Evolutionary conservation across 2,888 invertebrate species (phyloP).

Genomic region (Trypoxylon attenuatum): DNA sequence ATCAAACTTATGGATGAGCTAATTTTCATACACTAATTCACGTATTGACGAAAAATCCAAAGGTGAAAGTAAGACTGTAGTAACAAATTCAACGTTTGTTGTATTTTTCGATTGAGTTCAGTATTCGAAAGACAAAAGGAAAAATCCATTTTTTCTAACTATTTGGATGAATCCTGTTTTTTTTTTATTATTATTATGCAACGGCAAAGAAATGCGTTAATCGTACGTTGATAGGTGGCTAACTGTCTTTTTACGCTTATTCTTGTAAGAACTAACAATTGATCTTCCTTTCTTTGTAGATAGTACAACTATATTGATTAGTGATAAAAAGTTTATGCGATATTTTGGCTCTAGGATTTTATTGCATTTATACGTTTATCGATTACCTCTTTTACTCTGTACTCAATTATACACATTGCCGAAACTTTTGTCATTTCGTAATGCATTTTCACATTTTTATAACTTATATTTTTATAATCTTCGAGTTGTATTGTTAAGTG

Average conservation of each 20-base stretch:
- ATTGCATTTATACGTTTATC: conserved; percentile 15
- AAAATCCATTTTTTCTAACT: too few species aligned
- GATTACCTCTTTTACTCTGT: conserved; percentile 26
- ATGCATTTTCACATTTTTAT: conserved; percentile 6
- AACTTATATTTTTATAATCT: conserved; percentile 32
- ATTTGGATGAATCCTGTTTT: conserved; percentile 1
- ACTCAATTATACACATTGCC: conserved; percentile 1
- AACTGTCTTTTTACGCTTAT: conserved; percentile 14
- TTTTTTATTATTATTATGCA: too few species aligned
- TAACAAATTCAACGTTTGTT: too few species aligned
- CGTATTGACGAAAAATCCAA: too few species aligned
- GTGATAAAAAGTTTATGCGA: not conserved
- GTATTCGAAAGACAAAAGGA: too few species aligned
- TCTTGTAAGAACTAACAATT: not conserved
- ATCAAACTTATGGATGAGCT: too few species aligned
- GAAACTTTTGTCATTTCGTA: not conserved
- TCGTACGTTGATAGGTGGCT: not conserved
- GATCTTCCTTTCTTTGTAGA: conserved; percentile 1
- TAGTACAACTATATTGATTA: conserved; percentile 4
- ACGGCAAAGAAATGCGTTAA: not conserved
- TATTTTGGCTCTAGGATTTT: conserved; percentile 15
- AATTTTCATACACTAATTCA: too few species aligned
- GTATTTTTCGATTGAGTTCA: too few species aligned
- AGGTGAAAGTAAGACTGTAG: too few species aligned
- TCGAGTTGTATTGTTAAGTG: conserved; percentile 1